A percentile compares a stretch with the other conserved stretches of the same genome.
Evolutionary conservation across 2,113 vertebrate species (phyloP).

Genomic region (Proteles cristata): DNA sequence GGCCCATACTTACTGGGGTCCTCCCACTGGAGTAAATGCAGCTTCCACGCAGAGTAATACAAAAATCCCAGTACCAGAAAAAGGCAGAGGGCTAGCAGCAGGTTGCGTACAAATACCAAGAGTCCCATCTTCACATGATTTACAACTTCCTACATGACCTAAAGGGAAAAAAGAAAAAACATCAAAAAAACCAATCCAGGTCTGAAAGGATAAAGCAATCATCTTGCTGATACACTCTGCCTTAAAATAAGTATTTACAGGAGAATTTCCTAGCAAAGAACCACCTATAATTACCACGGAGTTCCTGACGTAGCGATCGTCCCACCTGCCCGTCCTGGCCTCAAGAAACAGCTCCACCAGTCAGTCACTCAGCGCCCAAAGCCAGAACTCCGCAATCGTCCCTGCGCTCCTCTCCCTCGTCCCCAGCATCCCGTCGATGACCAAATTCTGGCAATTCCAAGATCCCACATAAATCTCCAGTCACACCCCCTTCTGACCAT

Average conservation of each 20-base stretch:
- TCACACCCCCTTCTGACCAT: neutral
- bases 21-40: conserved; percentile 95
- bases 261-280: neutral
- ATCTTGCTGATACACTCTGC: neutral
- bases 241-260: neutral
- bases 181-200: conserved; percentile 51
- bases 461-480: neutral
- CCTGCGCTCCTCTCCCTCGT: neutral
- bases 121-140: conserved; percentile 95
- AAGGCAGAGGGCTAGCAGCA: conserved; percentile 96
- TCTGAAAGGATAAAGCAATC: neutral
- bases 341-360: neutral
- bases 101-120: conserved; percentile 95
- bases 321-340: neutral
- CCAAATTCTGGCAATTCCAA: neutral
- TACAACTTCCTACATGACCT: conserved; percentile 91
- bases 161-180: conserved; percentile 53
- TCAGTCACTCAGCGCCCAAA: neutral
- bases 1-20: conserved; percentile 94
- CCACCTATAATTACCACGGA: neutral
- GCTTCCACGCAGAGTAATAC: conserved; percentile 96
- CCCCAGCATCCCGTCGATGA: neutral
- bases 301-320: neutral
- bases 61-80: conserved; percentile 97
- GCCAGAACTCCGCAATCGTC: neutral